phyloP scores from a whole-genome alignment of 2,888 invertebrate species.

The Glyphotaelius pellucidus region DNA sequence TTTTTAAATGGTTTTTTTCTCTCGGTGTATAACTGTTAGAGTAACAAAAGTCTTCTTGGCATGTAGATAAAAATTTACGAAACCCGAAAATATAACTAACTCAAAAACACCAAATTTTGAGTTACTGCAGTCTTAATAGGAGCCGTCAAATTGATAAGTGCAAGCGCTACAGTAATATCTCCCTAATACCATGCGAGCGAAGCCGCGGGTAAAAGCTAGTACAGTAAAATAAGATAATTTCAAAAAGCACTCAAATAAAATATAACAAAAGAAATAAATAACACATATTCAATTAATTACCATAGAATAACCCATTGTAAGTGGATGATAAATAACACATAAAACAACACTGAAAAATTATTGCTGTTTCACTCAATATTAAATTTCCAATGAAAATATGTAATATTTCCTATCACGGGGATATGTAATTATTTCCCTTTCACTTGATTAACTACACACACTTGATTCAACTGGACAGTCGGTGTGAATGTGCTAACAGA shows the following conservation, averaged over 20 bases:
- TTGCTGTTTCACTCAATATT: neutral
- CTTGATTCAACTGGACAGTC: neutral
- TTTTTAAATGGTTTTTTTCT: too few relatives aligned
- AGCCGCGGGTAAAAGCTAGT: too few relatives aligned
- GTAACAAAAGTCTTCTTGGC: too few relatives aligned
- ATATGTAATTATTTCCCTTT: neutral
- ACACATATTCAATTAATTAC: slow-evolving; percentile 23
- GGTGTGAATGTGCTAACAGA: neutral
- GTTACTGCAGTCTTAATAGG: too few relatives aligned
- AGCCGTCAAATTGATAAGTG: too few relatives aligned
- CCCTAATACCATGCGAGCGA: too few relatives aligned
- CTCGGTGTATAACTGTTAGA: too few relatives aligned
- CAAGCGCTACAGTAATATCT: too few relatives aligned
- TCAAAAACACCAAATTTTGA: too few relatives aligned
- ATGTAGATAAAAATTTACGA: too few relatives aligned
- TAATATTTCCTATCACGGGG: neutral
- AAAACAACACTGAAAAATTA: slow-evolving; percentile 3
- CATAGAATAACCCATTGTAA: slow-evolving; percentile 47
- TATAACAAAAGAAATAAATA: neutral
- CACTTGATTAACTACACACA: neutral
- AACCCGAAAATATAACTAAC: too few relatives aligned
- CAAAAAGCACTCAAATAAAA: neutral
- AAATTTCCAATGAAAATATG: neutral
- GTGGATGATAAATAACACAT: neutral
- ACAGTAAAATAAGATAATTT: neutral